Base-by-base conservation (phyloP, 2,888 invertebrate species). In the Prostheceraeus crozeri region DNA sequence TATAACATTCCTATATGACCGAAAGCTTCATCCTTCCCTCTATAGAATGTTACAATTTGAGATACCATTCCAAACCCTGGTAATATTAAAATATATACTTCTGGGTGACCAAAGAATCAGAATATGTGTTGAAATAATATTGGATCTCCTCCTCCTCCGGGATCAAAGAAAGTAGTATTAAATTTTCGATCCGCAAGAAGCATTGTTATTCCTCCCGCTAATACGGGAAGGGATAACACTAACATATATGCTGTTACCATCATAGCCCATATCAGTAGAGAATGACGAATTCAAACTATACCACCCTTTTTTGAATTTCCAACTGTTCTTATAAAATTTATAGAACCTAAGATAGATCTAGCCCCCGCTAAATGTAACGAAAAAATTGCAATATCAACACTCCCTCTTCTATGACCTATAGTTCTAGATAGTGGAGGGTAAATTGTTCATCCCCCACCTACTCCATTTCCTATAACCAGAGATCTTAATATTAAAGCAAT, bases 101-200 rank as follows among this genome's bases (percentile, higher is more conserved):
- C 86, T 10, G 86, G 86, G 58, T 87, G 86, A 0, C 86, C 86
- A 82, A 87, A 87, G 79, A 87, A 87, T 83, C 86, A 87, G 79
- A 87, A 86, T 81, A 86, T 78, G 75, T 87, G 85, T 82, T 86
- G 85, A 57, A 84, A 86, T 67, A 87, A 67, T 77, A 87, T 82
- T 1, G 85, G 86, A 59, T 87, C 86, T 57, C 86, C 87, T 27
- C 54, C 54, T 8, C 54, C 54, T 0, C 82, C 80, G 0, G 85
- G 85, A 31, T 86, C 85, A 81, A 86, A 87, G 76, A 87, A 87
- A 1, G 84, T 82, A 1, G 85, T 85, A 80, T 85, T 85, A 74
- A 86, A 73, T 77, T 87, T 86, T 72, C 85, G 85, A 70, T 86
- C 85, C 1, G 84, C 84, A 75, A 86, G 74, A 65, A 86, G 68